phyloP scores from a whole-genome alignment of 1,140 invertebrate genomes.

The Zaprionus ghesquierei region DNA sequence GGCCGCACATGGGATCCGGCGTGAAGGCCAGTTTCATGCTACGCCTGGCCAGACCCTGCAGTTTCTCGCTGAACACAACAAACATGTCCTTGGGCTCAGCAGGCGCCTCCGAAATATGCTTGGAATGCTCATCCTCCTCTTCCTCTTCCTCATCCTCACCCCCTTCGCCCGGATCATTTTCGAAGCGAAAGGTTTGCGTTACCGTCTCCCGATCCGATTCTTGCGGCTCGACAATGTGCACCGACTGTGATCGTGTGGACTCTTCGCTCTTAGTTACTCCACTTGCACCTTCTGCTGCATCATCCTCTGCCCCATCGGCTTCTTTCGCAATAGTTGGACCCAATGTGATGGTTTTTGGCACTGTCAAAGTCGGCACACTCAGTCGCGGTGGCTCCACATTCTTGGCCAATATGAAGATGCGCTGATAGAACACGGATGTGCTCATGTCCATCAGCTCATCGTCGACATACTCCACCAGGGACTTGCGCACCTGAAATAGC shows the following conservation, averaged over 20 bases:
- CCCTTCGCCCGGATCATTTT: not conserved
- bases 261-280: no score
- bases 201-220: conserved; percentile 24
- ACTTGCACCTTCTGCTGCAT: not conserved
- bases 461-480: conserved; percentile 64
- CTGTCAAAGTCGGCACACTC: no score
- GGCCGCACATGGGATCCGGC: conserved; percentile 60
- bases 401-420: conserved; percentile 70
- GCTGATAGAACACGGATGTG: conserved; percentile 70
- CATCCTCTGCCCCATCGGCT: not conserved
- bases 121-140: not conserved
- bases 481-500: conserved; percentile 57
- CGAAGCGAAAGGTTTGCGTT: conserved; percentile 54
- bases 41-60: conserved; percentile 38
- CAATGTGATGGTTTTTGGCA: no score
- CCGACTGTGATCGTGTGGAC: not conserved
- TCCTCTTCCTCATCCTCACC: not conserved
- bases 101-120: not conserved
- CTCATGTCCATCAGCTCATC: conserved; percentile 46
- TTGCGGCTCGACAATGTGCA: not conserved
- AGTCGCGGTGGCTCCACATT: conserved; percentile 29
- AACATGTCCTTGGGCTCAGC: conserved; percentile 34
- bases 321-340: no score
- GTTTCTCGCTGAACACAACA: conserved; percentile 23
- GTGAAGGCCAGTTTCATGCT: conserved; percentile 32